These are phyloP conservation scores for Lasioglossum albipes DNA, from an alignment of 1,140 invertebrate species.

Conservation along the genomic window DNA sequence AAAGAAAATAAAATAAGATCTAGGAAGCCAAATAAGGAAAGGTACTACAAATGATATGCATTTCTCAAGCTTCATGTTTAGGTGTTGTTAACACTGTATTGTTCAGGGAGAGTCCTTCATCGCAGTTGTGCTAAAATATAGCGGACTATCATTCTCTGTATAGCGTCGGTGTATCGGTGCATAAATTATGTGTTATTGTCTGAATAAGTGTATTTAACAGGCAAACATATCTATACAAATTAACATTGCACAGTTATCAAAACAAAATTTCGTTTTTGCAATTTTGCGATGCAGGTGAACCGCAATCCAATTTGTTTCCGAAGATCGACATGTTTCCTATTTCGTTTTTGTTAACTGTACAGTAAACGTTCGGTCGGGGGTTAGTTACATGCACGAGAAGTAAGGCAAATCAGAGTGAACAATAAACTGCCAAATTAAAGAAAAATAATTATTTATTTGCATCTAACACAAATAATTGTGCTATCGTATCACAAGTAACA, in stretches of 20 bases:
- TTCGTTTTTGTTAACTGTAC: constrained; percentile 46
- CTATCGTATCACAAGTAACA: constrained; percentile 65
- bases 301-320: not conserved
- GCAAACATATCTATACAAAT: constrained; percentile 37
- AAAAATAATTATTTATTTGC: constrained; percentile 74
- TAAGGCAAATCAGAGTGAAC: constrained; percentile 64
- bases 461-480: constrained; percentile 70
- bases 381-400: constrained; percentile 45
- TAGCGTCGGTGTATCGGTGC: constrained; percentile 30
- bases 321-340: not conserved
- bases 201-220: constrained; percentile 30
- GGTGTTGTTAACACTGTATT: constrained; percentile 19
- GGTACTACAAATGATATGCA: constrained; percentile 42
- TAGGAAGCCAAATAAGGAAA: constrained; percentile 45
- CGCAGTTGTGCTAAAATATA: constrained; percentile 27
- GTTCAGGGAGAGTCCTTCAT: not conserved
- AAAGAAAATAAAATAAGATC: constrained; percentile 18
- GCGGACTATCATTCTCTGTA: not conserved
- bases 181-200: constrained; percentile 26
- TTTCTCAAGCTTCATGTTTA: constrained; percentile 39
- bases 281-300: not conserved
- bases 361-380: constrained; percentile 29
- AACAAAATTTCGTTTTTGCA: constrained; percentile 18
- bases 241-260: constrained; percentile 46
- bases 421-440: constrained; percentile 65